These are phyloP conservation scores for Ericerus pela DNA, from an alignment of 1,140 invertebrate species.

Conservation along the genomic window DNA sequence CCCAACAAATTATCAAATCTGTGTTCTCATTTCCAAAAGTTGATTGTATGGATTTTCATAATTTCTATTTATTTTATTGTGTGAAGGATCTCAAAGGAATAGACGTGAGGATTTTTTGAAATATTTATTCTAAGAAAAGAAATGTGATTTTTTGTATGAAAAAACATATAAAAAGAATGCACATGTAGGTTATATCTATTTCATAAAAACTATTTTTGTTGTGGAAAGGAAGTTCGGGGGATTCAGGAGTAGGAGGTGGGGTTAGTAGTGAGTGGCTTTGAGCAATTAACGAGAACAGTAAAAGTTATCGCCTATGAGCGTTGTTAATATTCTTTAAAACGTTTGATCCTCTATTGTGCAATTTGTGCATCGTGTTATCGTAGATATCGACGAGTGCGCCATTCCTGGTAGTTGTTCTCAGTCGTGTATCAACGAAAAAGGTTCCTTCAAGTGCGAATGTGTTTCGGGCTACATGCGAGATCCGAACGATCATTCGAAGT, in stretches of 20 bases:
- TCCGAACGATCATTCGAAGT: constrained; percentile 62
- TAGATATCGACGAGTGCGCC: constrained; percentile 86
- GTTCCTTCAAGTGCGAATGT: constrained; percentile 86
- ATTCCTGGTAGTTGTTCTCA: constrained; percentile 82
- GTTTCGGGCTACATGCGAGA: constrained; percentile 69
- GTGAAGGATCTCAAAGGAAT: no score
- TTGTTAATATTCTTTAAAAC: neutral
- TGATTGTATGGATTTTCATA: no score
- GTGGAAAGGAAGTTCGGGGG: neutral
- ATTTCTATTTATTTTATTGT: no score
- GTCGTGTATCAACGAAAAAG: constrained; percentile 77
- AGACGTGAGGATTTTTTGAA: no score
- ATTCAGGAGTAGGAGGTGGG: neutral
- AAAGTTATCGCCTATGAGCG: no score
- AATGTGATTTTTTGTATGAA: no score
- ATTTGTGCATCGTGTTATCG: constrained; percentile 5
- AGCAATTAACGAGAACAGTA: no score
- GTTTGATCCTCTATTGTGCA: neutral
- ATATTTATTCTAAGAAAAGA: no score
- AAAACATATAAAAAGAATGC: no score
- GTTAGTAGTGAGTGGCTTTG: neutral
- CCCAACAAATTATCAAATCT: no score
- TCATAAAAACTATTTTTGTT: neutral
- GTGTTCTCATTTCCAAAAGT: no score
- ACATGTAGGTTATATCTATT: no score